These are phyloP conservation scores for Argyra leucocephala DNA, from an alignment of 2,888 invertebrate species.

Conservation along the genomic window DNA sequence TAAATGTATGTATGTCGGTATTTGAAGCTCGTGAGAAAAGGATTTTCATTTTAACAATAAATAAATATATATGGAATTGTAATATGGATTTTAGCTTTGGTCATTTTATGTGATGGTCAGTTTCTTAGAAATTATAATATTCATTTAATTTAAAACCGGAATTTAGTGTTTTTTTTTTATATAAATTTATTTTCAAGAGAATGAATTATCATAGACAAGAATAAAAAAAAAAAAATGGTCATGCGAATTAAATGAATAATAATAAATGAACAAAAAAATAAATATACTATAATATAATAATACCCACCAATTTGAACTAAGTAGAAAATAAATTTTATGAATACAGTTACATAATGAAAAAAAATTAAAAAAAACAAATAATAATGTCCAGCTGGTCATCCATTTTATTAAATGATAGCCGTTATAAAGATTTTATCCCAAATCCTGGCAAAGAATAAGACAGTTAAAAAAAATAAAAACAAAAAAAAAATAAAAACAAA, in stretches of 20 bases:
- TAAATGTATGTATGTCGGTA: background rate
- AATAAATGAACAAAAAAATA: background rate
- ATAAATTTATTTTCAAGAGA: background rate
- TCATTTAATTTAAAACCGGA: background rate
- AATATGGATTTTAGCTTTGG: background rate
- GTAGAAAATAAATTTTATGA: too few relatives aligned
- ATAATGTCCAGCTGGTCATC: background rate
- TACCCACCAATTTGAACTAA: too few relatives aligned
- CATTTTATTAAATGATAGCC: background rate
- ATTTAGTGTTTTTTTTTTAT: background rate
- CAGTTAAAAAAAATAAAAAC: too few relatives aligned
- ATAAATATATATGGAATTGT: background rate
- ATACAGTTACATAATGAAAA: background rate
- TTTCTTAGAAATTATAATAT: background rate
- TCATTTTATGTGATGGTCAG: background rate
- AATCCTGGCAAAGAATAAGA: background rate
- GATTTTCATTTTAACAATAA: background rate
- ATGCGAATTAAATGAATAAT: background rate
- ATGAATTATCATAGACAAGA: conserved; percentile 1
- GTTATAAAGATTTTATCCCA: background rate
- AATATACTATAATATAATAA: too few relatives aligned
- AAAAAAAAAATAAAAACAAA: too few relatives aligned
- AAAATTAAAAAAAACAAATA: background rate
- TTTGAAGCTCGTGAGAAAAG: conserved; percentile 6
- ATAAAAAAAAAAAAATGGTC: background rate